These are phyloP conservation scores for Trogon surrucura DNA, from an alignment of 2,113 vertebrate species.

Conservation along the genomic window DNA sequence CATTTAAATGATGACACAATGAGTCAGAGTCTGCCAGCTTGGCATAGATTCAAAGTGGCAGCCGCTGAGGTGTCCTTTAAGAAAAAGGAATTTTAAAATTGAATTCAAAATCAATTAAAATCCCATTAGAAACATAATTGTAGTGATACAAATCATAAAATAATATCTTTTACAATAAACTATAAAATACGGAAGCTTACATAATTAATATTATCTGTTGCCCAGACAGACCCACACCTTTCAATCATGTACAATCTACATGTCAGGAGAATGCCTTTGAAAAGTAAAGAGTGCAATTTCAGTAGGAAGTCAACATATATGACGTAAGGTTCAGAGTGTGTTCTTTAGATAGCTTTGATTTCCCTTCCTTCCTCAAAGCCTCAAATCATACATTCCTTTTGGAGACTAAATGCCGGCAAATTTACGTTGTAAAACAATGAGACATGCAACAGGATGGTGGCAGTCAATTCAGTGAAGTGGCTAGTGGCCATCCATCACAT, in stretches of 20 bases:
- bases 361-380: not conserved
- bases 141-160: slow-evolving; percentile 77
- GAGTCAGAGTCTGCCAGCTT: slow-evolving; percentile 57
- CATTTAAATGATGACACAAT: slow-evolving; percentile 53
- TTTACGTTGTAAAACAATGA: not conserved
- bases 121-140: slow-evolving; percentile 76
- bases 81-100: slow-evolving; percentile 70
- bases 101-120: slow-evolving; percentile 81
- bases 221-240: not conserved
- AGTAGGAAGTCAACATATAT: not conserved
- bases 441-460: not conserved
- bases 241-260: not conserved
- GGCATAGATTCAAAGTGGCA: slow-evolving; percentile 56
- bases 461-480: not conserved
- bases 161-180: slow-evolving; percentile 73
- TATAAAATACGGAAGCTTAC: slow-evolving; percentile 53
- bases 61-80: slow-evolving; percentile 73
- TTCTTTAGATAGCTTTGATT: not conserved
- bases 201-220: slow-evolving; percentile 58
- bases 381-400: not conserved
- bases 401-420: not conserved
- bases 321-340: not conserved
- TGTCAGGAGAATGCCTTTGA: not conserved
- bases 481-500: not conserved
- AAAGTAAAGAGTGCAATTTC: not conserved